These are phyloP conservation scores for Periophthalmus magnuspinnatus DNA, from an alignment of 2,797 vertebrate genomes.

Conservation along the genomic window DNA sequence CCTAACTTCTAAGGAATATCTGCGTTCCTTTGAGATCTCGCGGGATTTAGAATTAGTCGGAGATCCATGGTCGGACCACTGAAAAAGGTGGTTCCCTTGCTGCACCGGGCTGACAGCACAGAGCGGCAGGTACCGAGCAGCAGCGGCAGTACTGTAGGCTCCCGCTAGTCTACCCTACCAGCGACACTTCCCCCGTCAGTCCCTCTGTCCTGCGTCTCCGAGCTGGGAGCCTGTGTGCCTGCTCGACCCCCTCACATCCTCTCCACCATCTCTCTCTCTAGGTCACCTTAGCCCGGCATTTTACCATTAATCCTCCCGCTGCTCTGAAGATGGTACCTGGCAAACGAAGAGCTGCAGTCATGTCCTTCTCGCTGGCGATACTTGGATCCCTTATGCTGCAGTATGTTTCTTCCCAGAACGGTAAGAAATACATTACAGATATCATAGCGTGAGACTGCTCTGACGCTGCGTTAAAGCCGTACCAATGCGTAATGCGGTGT, in stretches of 20 bases:
- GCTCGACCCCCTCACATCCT: slow-evolving; percentile 20
- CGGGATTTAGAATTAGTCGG: slow-evolving; percentile 57
- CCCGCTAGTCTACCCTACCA: slow-evolving; percentile 42
- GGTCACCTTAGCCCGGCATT: slow-evolving; percentile 47
- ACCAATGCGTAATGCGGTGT: slow-evolving; percentile 23
- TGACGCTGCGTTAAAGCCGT: background rate
- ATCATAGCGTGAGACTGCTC: background rate
- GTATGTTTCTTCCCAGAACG: slow-evolving; percentile 75
- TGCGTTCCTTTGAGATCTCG: slow-evolving; percentile 51
- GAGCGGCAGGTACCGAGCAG: slow-evolving; percentile 55
- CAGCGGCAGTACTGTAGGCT: slow-evolving; percentile 10
- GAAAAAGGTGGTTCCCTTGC: slow-evolving; percentile 42
- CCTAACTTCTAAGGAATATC: too few relatives aligned
- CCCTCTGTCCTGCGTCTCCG: slow-evolving; percentile 49
- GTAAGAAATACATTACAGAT: slow-evolving; percentile 58
- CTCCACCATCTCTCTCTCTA: slow-evolving; percentile 29
- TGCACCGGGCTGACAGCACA: slow-evolving; percentile 48
- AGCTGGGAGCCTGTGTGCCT: slow-evolving; percentile 31
- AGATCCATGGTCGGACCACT: background rate
- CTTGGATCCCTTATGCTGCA: slow-evolving; percentile 74
- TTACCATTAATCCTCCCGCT: slow-evolving; percentile 6
- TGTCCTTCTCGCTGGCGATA: slow-evolving; percentile 69
- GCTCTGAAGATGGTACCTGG: slow-evolving; percentile 65
- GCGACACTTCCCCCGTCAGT: slow-evolving; percentile 54
- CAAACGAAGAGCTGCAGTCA: slow-evolving; percentile 63